phyloP scores from a whole-genome alignment of 37 sponge, comb jelly and placozoan species.

The Dysidea cf. avara region DNA sequence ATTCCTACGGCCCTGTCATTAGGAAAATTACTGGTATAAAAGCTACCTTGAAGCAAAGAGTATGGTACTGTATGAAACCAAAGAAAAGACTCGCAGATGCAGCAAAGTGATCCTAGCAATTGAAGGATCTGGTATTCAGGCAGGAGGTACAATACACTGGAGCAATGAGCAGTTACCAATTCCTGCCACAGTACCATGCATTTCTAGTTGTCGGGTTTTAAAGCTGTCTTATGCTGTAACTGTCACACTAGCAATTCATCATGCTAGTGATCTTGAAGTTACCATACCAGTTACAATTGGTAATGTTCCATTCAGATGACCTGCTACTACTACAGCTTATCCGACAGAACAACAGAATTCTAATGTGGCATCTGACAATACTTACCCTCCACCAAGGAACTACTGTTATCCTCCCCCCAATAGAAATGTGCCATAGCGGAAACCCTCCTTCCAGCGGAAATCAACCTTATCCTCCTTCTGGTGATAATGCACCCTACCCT shows the following conservation, averaged over 20 bases:
- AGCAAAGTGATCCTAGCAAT: background rate
- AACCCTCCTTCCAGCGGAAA: no score
- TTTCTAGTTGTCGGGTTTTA: slow-evolving; percentile 14
- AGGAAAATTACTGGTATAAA: slow-evolving; percentile 22
- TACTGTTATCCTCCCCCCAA: no score
- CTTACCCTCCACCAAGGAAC: no score
- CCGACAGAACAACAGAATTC: no score
- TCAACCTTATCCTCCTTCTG: no score
- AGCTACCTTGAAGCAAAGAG: slow-evolving; percentile 19
- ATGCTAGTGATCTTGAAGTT: slow-evolving; percentile 18
- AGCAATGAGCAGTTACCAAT: background rate
- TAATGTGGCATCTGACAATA: no score
- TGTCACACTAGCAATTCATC: slow-evolving; percentile 18
- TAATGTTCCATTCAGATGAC: slow-evolving; percentile 7
- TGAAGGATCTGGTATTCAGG: no score
- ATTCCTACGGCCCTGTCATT: no score
- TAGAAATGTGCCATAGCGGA: no score
- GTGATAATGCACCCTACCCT: no score
- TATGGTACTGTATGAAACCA: slow-evolving; percentile 31
- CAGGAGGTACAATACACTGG: no score
- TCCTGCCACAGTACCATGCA: slow-evolving; percentile 17
- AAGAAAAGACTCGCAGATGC: background rate
- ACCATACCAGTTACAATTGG: slow-evolving; percentile 42
- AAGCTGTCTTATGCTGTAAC: slow-evolving; percentile 14
- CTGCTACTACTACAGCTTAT: no score